Percentiles rank a stretch among this genome's conserved stretches.
Conservation (phyloP, 2,888 invertebrate genomes). For the Tortrix viridana region DNA sequence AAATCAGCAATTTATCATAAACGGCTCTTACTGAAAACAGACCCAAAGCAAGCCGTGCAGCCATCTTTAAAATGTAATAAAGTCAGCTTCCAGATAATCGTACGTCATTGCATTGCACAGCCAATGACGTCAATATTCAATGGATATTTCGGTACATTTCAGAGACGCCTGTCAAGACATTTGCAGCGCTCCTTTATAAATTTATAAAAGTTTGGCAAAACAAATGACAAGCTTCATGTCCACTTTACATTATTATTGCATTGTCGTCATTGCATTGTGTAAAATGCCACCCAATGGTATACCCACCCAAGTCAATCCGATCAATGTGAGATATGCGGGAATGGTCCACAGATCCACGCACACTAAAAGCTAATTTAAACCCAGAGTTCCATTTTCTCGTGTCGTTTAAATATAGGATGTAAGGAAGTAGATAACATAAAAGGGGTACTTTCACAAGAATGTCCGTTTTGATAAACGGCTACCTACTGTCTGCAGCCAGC, state of each 20-base stretch:
- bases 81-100: constrained; percentile 15
- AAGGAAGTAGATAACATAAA: background rate
- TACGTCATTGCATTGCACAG: constrained; percentile 25
- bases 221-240: no score
- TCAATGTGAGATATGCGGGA: no score
- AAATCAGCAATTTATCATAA: no score
- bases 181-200: background rate
- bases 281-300: no score
- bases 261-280: no score
- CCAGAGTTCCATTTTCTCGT: background rate
- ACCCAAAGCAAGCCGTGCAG: background rate
- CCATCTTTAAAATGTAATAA: constrained; percentile 23
- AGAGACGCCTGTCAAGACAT: constrained; percentile 13
- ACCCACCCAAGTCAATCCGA: no score
- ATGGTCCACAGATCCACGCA: no score
- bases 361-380: no score
- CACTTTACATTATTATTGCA: no score
- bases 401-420: background rate
- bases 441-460: constrained; percentile 10
- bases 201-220: no score
- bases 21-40: constrained; percentile 4
- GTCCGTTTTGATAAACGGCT: constrained; percentile 23
- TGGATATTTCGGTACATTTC: constrained; percentile 29
- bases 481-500: constrained; percentile 17
- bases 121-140: constrained; percentile 26